Evolutionary conservation across 2,113 vertebrate genomes (phyloP).

Genomic region (Laticauda colubrina): DNA sequence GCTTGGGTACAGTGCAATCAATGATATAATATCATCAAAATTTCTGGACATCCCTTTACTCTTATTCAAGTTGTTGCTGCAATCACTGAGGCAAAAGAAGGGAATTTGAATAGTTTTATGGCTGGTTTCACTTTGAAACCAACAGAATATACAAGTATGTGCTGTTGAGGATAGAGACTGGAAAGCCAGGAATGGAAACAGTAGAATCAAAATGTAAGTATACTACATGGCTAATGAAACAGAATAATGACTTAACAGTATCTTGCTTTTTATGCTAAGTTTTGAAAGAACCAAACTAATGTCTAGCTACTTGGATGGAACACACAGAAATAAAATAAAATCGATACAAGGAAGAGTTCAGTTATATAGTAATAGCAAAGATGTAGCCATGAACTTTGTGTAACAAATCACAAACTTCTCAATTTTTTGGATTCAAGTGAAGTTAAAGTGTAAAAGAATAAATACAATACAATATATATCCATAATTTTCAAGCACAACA

Average conservation of each 20-base stretch:
- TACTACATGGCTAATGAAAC: background rate
- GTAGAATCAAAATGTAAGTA: background rate
- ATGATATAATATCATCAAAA: background rate
- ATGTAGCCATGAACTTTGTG: background rate
- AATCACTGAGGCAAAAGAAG: background rate
- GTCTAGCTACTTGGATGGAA: background rate
- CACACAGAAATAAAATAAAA: background rate
- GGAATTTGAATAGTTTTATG: background rate
- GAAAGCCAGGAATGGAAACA: background rate
- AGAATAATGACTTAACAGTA: background rate
- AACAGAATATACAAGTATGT: background rate
- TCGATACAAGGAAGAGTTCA: background rate
- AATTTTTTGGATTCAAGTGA: background rate
- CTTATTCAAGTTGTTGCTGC: background rate
- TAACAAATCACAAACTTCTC: background rate
- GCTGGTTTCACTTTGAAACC: background rate
- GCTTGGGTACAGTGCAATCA: background rate
- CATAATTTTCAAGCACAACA: background rate
- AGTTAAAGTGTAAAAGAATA: background rate
- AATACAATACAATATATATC: background rate
- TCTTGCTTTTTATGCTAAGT: background rate
- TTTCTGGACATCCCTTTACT: background rate
- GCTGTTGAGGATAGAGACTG: background rate
- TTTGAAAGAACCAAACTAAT: background rate
- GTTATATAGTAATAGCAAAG: background rate